Percentiles rank a stretch among this genome's conserved stretches.
These are phyloP conservation scores for Manis javanica DNA, from an alignment of 2,797 vertebrate species.

Conservation along the genomic window DNA sequence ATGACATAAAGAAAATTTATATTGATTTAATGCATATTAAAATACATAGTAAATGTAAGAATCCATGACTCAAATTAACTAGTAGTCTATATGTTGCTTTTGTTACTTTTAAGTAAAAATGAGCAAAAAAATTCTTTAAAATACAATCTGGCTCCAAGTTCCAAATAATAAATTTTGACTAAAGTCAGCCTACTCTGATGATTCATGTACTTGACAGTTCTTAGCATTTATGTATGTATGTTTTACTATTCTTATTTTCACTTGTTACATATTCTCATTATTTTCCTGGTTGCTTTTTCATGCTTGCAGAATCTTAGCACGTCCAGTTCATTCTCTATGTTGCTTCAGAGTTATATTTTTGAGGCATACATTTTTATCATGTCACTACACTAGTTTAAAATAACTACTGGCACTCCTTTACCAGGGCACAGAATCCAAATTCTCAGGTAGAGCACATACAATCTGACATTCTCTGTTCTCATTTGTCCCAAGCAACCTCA, in stretches of 20 bases:
- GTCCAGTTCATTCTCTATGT: background rate
- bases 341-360: background rate
- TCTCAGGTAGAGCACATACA: background rate
- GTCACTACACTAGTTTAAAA: background rate
- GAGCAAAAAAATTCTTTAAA: background rate
- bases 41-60: background rate
- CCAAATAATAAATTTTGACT: background rate
- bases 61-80: background rate
- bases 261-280: background rate
- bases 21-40: background rate
- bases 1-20: background rate
- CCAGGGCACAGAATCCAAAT: background rate
- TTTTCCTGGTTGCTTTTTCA: slow-evolving; percentile 27
- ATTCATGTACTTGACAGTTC: slow-evolving; percentile 16
- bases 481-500: background rate
- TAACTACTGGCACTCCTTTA: background rate
- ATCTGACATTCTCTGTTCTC: background rate
- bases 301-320: background rate
- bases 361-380: background rate
- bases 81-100: background rate
- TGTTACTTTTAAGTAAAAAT: slow-evolving; percentile 43
- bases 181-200: slow-evolving; percentile 3
- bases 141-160: background rate
- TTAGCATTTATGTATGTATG: background rate
- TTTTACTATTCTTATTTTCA: slow-evolving; percentile 22